Base-by-base conservation (phyloP, 1,140 invertebrate species). In the Drosophila arawakana region DNA sequence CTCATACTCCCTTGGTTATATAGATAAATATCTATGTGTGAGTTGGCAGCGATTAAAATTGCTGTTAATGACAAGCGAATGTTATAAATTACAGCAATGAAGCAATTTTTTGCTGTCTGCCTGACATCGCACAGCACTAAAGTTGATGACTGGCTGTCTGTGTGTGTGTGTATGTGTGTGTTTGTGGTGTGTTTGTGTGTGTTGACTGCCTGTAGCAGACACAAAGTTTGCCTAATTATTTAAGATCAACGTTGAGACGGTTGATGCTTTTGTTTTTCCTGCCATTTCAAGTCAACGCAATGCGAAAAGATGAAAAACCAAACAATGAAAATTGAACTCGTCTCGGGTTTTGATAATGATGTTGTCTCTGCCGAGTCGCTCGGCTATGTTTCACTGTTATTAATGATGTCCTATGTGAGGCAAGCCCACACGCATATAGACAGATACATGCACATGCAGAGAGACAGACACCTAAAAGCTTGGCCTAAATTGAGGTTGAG, bases 41-140 rank as follows among this genome's bases (percentile, higher is more conserved):
- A 80, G 78, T 60, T 73, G 63, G 63, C 55, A 74, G 72, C 83
- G 83, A 88, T 88, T 88, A 84, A 88, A 88, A 84, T 88, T 82
- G 76, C 83, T 88, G 83, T 88, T 88, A 88, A 88, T 88, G 84
- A 88, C 83, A 88, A 88, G 83, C 82, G 83, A 89, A 84, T 70
- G 85, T 89, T 88, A 88, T 88, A 88, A 89, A 89, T 88, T 89
- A 88, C 83, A 89, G 76, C 80, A 73, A 89, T 89, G 83, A 84
- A 89, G 80, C 81, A 78, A 84, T 89, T 84, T 73, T 76, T 86
- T 85, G 46, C 68, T 54, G 44, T 58, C 60, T 74, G 50, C 13
- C 35, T 59, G 7, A 34, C 54, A 41, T 11, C 44, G 61, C 59
- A 57, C 44, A 49, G 59, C 49, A 18, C 59, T 18, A 71, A 69